These are phyloP conservation scores for Acanthosepion esculentum DNA, from an alignment of 2,888 invertebrate genomes.

Conservation along the genomic window DNA sequence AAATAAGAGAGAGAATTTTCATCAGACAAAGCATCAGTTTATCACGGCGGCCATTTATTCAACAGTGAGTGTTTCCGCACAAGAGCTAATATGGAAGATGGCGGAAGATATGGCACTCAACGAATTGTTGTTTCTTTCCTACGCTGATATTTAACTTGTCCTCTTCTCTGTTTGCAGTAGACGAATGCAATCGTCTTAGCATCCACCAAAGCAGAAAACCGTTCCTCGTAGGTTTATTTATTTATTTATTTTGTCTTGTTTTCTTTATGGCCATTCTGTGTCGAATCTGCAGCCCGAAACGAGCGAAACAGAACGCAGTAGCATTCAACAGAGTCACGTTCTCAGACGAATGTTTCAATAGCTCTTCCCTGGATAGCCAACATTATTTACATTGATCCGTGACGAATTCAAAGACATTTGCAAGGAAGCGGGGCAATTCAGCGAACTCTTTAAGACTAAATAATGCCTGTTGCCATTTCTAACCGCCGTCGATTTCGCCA, in stretches of 20 bases:
- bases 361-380: neutral
- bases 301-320: neutral
- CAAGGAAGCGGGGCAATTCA: neutral
- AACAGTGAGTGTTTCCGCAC: neutral
- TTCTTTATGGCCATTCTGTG: neutral
- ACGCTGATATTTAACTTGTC: neutral
- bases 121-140: neutral
- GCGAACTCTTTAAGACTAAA: neutral
- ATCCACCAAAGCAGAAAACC: neutral
- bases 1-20: too few species aligned
- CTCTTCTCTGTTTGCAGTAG: neutral
- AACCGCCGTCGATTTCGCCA: neutral
- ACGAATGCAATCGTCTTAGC: neutral
- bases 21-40: too few species aligned
- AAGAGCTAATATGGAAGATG: neutral
- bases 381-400: conserved; percentile 9
- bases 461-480: neutral
- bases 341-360: neutral
- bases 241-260: too few species aligned
- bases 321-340: neutral
- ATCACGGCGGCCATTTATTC: neutral
- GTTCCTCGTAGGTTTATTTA: neutral
- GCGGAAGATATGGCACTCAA: neutral
- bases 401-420: conserved; percentile 4
- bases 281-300: neutral